These are phyloP conservation scores for Amblyteles armatorius DNA, from an alignment of 2,888 invertebrate species.

Conservation along the genomic window DNA sequence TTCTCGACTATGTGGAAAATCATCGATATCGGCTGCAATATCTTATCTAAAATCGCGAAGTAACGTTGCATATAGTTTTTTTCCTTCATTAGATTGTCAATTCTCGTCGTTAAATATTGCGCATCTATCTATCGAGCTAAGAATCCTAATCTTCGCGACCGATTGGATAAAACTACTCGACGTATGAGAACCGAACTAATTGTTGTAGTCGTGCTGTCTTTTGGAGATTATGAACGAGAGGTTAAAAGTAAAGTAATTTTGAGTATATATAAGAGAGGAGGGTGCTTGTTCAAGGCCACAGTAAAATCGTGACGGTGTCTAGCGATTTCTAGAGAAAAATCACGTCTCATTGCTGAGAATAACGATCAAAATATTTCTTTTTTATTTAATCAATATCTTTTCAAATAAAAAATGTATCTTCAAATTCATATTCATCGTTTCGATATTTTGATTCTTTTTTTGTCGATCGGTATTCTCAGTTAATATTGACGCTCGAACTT, in stretches of 20 bases:
- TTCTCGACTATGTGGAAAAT: constrained; percentile 25
- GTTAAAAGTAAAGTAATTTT: constrained; percentile 28
- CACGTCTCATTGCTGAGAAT: constrained; percentile 49
- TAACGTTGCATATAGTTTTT: constrained; percentile 11
- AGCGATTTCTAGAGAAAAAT: constrained; percentile 54
- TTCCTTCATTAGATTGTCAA: not conserved
- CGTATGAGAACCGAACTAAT: constrained; percentile 9
- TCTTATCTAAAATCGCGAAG: constrained; percentile 48
- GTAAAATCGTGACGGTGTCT: constrained; percentile 50
- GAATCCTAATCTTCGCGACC: constrained; percentile 33
- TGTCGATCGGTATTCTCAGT: constrained; percentile 48
- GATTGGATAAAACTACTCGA: constrained; percentile 38
- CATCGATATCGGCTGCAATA: constrained; percentile 26
- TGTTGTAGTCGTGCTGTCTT: constrained; percentile 33
- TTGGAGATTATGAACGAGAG: constrained; percentile 19
- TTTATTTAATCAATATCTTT: not conserved
- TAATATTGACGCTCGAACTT: constrained; percentile 27
- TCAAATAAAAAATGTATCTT: not conserved
- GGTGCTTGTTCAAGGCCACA: constrained; percentile 57
- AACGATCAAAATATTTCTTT: constrained; percentile 16
- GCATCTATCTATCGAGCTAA: constrained; percentile 42
- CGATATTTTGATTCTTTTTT: not conserved
- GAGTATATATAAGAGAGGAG: constrained; percentile 32
- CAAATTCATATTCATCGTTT: not conserved
- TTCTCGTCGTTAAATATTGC: constrained; percentile 23